Conservation (phyloP, 2,888 invertebrate species). For the Nomada fabriciana region DNA sequence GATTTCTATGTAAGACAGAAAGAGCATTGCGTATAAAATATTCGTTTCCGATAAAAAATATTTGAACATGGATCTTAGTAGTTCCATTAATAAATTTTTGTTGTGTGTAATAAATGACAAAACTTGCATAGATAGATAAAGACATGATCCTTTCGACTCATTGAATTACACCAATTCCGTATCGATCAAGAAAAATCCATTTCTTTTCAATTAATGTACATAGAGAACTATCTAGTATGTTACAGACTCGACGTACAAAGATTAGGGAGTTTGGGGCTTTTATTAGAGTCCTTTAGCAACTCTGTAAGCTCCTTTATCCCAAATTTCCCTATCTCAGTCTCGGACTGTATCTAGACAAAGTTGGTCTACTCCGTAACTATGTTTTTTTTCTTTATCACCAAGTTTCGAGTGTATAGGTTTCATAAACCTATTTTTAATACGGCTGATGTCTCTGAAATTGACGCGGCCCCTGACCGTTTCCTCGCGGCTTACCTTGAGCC, state of each 20-base stretch:
- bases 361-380: constrained; percentile 71
- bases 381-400: constrained; percentile 73
- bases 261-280: constrained; percentile 57
- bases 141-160: constrained; percentile 49
- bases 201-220: constrained; percentile 62
- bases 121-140: constrained; percentile 56
- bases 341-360: constrained; percentile 58
- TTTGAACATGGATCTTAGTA: constrained; percentile 51
- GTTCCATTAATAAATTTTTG: constrained; percentile 34
- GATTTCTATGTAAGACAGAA: constrained; percentile 25
- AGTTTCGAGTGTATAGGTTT: constrained; percentile 61
- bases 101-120: constrained; percentile 45
- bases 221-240: constrained; percentile 62
- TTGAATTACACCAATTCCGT: constrained; percentile 46
- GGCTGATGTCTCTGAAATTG: constrained; percentile 84
- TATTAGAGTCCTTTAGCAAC: constrained; percentile 20
- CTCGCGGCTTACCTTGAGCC: constrained; percentile 81
- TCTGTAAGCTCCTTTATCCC: constrained; percentile 46
- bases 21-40: constrained; percentile 31
- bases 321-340: constrained; percentile 64
- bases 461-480: constrained; percentile 82
- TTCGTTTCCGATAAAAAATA: constrained; percentile 61
- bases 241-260: constrained; percentile 62
- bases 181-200: constrained; percentile 53
- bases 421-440: constrained; percentile 74